A percentile compares a stretch with the other conserved stretches of the same genome.
phyloP scores from a whole-genome alignment of 2,888 invertebrate genomes.

The Lobophora halterata region DNA sequence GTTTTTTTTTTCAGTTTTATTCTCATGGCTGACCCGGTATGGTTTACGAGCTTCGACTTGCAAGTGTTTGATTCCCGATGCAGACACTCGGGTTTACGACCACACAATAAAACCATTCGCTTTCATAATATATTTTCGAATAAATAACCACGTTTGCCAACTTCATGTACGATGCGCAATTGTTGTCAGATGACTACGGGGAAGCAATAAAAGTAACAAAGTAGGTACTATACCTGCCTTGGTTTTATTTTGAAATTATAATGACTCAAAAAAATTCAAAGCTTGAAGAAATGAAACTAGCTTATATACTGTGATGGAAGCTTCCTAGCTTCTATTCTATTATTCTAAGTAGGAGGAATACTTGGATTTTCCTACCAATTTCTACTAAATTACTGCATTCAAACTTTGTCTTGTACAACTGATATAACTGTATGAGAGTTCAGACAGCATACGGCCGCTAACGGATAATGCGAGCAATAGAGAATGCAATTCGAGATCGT shows the following conservation, averaged over 20 bases:
- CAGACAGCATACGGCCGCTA: constrained; percentile 41
- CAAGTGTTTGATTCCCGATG: constrained; percentile 65
- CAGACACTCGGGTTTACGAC: constrained; percentile 65
- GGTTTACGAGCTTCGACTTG: constrained; percentile 70
- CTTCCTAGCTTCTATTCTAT: too few relatives aligned
- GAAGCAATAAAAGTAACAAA: neutral
- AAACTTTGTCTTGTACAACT: constrained; percentile 19
- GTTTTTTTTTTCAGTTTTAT: constrained; percentile 47
- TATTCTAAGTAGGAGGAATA: constrained; percentile 1
- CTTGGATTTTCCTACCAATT: constrained; percentile 10
- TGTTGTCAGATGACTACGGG: constrained; percentile 45
- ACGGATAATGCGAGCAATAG: constrained; percentile 44
- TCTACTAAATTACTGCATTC: constrained; percentile 20
- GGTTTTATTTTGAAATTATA: too few relatives aligned
- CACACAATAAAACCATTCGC: constrained; percentile 59
- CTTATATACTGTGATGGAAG: too few relatives aligned
- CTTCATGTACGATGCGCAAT: constrained; percentile 49
- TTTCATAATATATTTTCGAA: constrained; percentile 63
- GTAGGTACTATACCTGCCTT: neutral
- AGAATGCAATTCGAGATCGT: constrained; percentile 42
- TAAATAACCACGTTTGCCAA: constrained; percentile 44
- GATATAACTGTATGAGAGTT: constrained; percentile 32
- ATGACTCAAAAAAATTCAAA: neutral
- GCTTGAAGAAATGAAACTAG: neutral
- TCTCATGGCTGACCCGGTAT: constrained; percentile 65